Conservation (phyloP, 2,113 vertebrate genomes). For the Mus pahari region DNA sequence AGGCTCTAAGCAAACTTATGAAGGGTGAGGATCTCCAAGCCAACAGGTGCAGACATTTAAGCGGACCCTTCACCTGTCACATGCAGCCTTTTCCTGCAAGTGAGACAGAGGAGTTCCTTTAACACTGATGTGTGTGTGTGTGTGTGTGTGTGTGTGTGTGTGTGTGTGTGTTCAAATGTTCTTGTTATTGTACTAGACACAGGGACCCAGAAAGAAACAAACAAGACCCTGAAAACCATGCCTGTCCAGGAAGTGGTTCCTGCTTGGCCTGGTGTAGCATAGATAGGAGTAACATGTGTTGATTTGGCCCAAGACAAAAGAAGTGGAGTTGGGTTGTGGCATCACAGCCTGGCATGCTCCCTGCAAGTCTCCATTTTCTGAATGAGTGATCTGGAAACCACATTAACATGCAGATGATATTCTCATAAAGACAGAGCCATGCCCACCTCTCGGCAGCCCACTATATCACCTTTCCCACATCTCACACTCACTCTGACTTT, state of each 20-base stretch:
- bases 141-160: not conserved
- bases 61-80: constrained; percentile 61
- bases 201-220: constrained; percentile 18
- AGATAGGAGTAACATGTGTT: constrained; percentile 52
- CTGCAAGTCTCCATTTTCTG: not conserved
- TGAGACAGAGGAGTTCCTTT: constrained; percentile 31
- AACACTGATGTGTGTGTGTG: not conserved
- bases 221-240: constrained; percentile 18
- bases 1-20: constrained; percentile 63
- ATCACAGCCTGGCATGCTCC: not conserved
- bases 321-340: constrained; percentile 1
- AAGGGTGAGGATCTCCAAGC: constrained; percentile 12
- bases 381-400: constrained; percentile 64
- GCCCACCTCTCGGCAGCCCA: constrained; percentile 3
- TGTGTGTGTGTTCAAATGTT: constrained; percentile 10
- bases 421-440: constrained; percentile 55
- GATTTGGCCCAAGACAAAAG: constrained; percentile 63
- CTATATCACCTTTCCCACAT: not conserved
- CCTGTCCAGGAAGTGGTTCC: not conserved
- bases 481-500: constrained; percentile 45
- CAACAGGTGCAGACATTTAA: constrained; percentile 67
- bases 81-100: constrained; percentile 62
- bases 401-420: constrained; percentile 61
- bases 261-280: constrained; percentile 2
- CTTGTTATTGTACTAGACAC: constrained; percentile 52